Evolutionary conservation across 1,140 invertebrate genomes (phyloP), one percentile per base, ranked within the genome.

Genomic region (Nasonia vitripennis): DNA sequence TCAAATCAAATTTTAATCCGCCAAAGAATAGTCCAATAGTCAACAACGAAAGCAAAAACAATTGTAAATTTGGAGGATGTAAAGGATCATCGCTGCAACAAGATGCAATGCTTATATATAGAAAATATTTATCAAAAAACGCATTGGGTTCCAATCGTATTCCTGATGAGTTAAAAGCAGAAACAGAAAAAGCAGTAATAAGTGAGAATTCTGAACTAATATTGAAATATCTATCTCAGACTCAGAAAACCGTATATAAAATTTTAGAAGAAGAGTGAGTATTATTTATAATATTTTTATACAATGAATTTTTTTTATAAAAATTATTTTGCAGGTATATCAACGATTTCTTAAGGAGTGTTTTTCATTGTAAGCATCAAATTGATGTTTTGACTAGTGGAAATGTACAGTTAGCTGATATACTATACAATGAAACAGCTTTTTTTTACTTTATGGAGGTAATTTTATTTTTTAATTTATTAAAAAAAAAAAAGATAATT

Each of bases 361-460:
- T 96, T 90, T 97, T 96, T 91, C 96, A 98, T 93, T 97, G 96
- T 90, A 98, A 97, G 92, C 96, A 98, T 94, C 97, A 98, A 93
- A 96, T 98, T 87, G 97, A 98, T 93, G 94, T 98, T 81, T 93
- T 97, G 87, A 98, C 97, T 11, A 96, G 95, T 94, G 96, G 95
- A 79, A 95, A 94, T 91, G 95, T 98, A 23, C 95, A 95, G 68
- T 94, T 99, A 48, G 94, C 95, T 87, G 98, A 99, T 94, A 96
- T 99, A 90, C 93, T 99, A 12, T 97, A 97, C 92, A 97, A 98
- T 94, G 97, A 98, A 92, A 96, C 96, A 87, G 96, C 97, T 71
- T 95, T 99, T 83, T 98, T 98, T 92, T 98, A 98, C 92, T 98
- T 99, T 89, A 98, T 98, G 94, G 98, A 99, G 94, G 96, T 96